Conservation (phyloP, 1,140 invertebrate species). For the Bombus impatiens region DNA sequence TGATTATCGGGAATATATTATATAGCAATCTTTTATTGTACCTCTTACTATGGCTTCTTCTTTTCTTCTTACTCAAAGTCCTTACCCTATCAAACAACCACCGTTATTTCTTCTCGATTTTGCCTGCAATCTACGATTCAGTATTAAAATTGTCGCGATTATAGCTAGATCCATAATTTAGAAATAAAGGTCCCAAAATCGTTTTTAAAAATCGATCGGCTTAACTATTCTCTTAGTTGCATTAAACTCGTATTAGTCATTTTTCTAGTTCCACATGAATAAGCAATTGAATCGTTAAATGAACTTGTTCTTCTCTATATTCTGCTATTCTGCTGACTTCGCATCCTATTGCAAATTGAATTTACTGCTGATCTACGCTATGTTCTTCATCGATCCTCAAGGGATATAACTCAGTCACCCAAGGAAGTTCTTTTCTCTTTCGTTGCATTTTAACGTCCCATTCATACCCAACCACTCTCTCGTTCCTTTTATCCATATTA, state of each 20-base stretch:
- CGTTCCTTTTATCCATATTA: background rate
- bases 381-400: background rate
- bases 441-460: too few relatives aligned
- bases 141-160: slow-evolving; percentile 48
- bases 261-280: too few relatives aligned
- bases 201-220: background rate
- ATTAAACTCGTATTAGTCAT: background rate
- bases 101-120: background rate
- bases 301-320: background rate
- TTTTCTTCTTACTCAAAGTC: background rate
- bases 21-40: background rate
- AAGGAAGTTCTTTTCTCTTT: background rate
- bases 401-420: background rate
- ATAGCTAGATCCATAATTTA: background rate
- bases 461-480: background rate
- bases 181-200: background rate
- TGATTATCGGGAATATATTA: slow-evolving; percentile 54
- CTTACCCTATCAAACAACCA: background rate
- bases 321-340: background rate
- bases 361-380: slow-evolving; percentile 24
- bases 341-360: slow-evolving; percentile 48
- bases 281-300: slow-evolving; percentile 12
- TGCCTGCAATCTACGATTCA: too few relatives aligned
- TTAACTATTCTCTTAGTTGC: background rate
- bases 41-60: background rate